phyloP scores from a whole-genome alignment of 1,140 invertebrate species.

The Drosophila sproati region DNA sequence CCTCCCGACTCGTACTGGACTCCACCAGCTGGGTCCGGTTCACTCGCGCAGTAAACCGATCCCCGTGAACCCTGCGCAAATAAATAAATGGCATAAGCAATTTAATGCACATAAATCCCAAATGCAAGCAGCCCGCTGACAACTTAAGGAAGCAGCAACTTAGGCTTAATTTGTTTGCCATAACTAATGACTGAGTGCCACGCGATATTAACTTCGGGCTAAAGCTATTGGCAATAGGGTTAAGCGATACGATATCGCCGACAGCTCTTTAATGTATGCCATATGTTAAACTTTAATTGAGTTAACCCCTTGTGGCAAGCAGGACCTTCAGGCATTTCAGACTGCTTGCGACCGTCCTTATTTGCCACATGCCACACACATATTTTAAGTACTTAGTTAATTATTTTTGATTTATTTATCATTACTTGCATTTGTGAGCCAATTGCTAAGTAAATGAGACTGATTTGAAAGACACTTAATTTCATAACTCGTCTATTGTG shows the following conservation, averaged over 20 bases:
- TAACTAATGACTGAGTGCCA: conserved; percentile 23
- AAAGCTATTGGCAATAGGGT: background rate
- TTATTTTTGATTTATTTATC: background rate
- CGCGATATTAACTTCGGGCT: conserved; percentile 15
- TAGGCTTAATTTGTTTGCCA: conserved; percentile 29
- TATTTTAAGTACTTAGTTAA: background rate
- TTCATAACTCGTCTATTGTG: too few relatives aligned
- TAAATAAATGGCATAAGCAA: background rate
- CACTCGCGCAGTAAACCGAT: conserved; percentile 85
- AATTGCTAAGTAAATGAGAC: too few relatives aligned
- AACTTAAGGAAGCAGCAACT: conserved; percentile 44
- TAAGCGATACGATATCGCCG: conserved; percentile 27
- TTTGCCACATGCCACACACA: background rate
- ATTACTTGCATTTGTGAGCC: too few relatives aligned
- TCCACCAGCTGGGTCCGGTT: conserved; percentile 84
- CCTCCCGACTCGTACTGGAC: conserved; percentile 84
- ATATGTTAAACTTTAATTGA: conserved; percentile 40
- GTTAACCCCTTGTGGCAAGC: conserved; percentile 29
- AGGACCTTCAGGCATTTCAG: background rate
- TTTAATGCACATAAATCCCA: conserved; percentile 7
- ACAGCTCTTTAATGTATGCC: conserved; percentile 7
- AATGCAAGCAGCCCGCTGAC: conserved; percentile 13
- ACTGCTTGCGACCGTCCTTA: background rate
- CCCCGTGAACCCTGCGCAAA: conserved; percentile 85
- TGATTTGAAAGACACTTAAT: too few relatives aligned